Evolutionary conservation across 2,888 invertebrate species (phyloP).

Genomic region (Hydrotaea diabolus): DNA sequence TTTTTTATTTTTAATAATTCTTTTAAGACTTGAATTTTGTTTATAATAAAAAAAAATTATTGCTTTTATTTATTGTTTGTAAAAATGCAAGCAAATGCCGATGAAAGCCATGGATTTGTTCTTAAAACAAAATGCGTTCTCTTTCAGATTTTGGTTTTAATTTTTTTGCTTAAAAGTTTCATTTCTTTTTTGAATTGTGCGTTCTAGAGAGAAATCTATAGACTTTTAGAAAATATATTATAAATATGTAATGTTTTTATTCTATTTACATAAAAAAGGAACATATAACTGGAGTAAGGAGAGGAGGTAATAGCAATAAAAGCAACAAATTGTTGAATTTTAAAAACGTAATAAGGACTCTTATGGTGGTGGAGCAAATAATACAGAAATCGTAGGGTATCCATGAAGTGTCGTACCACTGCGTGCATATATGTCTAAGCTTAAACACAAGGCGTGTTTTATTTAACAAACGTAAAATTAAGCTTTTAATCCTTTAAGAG

Average conservation of each 20-base stretch:
- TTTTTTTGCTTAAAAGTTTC: neutral
- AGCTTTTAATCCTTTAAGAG: too few relatives aligned
- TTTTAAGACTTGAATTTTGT: neutral
- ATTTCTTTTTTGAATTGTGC: slow-evolving; percentile 48
- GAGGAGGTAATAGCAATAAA: slow-evolving; percentile 5
- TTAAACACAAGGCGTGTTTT: too few relatives aligned
- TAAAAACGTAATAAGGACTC: slow-evolving; percentile 45
- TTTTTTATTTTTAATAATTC: neutral
- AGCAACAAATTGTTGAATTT: slow-evolving; percentile 34
- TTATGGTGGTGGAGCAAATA: neutral
- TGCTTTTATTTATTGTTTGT: neutral
- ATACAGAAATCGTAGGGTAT: too few relatives aligned
- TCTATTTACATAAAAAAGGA: slow-evolving; percentile 60
- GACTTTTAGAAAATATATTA: neutral
- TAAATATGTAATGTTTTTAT: slow-evolving; percentile 46
- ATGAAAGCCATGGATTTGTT: slow-evolving; percentile 43
- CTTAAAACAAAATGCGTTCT: neutral
- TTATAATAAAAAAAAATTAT: neutral
- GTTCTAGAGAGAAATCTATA: slow-evolving; percentile 1
- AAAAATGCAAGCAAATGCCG: slow-evolving; percentile 63
- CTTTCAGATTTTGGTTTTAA: neutral
- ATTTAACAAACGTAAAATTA: too few relatives aligned
- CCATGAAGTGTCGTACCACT: too few relatives aligned
- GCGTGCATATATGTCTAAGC: too few relatives aligned
- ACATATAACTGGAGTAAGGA: slow-evolving; percentile 29